phyloP scores from a whole-genome alignment of 1,140 invertebrate genomes.

The Dendrolimus punctatus region DNA sequence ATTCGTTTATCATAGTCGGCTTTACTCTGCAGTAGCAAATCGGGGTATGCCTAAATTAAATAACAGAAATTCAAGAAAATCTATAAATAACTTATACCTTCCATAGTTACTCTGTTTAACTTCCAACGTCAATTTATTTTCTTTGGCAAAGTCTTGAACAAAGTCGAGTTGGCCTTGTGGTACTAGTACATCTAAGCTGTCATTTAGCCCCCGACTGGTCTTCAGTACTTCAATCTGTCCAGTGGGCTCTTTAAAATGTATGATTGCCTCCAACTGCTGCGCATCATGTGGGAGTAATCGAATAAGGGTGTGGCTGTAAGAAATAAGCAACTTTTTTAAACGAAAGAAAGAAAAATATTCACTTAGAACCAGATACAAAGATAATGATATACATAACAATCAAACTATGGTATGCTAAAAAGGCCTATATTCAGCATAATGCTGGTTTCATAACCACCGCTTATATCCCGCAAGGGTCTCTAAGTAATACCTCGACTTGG shows the following conservation, averaged over 20 bases:
- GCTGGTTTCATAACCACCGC: too few species aligned
- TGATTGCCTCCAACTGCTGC: slow-evolving; percentile 28
- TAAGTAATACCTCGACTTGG: too few species aligned
- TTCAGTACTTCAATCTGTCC: slow-evolving; percentile 41
- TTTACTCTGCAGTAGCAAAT: too few species aligned
- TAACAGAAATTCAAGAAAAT: neutral
- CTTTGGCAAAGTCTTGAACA: slow-evolving; percentile 24
- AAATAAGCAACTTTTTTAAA: too few species aligned
- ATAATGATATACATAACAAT: too few species aligned
- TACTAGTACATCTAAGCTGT: slow-evolving; percentile 52
- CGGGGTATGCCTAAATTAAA: too few species aligned
- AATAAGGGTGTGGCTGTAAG: slow-evolving; percentile 42
- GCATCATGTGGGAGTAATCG: slow-evolving; percentile 28
- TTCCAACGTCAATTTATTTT: slow-evolving; percentile 25
- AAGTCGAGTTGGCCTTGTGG: slow-evolving; percentile 16
- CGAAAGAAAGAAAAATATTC: too few species aligned
- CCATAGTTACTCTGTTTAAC: slow-evolving; percentile 45
- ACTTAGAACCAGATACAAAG: too few species aligned
- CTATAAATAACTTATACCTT: slow-evolving; percentile 24
- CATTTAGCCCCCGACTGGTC: slow-evolving; percentile 40
- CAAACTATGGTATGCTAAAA: too few species aligned
- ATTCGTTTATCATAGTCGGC: too few species aligned
- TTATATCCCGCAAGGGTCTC: too few species aligned
- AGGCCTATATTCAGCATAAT: too few species aligned
- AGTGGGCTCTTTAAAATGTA: slow-evolving; percentile 23